Conservation (phyloP, 2,797 vertebrate genomes). For the Melanotaenia boesemani region DNA sequence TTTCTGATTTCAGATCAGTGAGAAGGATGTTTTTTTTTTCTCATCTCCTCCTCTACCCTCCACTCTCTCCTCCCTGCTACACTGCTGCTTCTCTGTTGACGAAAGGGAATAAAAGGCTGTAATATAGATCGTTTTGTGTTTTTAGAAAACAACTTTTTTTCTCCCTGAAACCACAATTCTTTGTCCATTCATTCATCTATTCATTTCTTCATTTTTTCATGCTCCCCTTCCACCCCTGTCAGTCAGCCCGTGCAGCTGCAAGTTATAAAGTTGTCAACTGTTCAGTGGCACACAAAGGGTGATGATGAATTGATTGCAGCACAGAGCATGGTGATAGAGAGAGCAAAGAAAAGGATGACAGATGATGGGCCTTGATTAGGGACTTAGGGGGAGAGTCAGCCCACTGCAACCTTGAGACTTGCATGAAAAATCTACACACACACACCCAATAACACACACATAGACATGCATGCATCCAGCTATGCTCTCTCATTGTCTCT, state of each 20-base stretch:
- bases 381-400: slow-evolving; percentile 91
- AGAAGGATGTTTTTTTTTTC: slow-evolving; percentile 79
- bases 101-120: slow-evolving; percentile 76
- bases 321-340: slow-evolving; percentile 88
- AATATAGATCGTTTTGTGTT: slow-evolving; percentile 81
- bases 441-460: slow-evolving; percentile 9
- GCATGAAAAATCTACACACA: slow-evolving; percentile 83
- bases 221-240: slow-evolving; percentile 77
- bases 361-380: slow-evolving; percentile 90
- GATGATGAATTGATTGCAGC: slow-evolving; percentile 96
- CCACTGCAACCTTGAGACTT: slow-evolving; percentile 95
- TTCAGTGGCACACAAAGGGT: slow-evolving; percentile 91
- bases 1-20: slow-evolving; percentile 91
- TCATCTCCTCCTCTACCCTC: slow-evolving; percentile 39
- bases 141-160: slow-evolving; percentile 82
- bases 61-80: slow-evolving; percentile 61
- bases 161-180: slow-evolving; percentile 72
- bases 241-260: slow-evolving; percentile 87
- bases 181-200: slow-evolving; percentile 83
- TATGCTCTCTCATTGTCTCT: slow-evolving; percentile 73
- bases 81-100: slow-evolving; percentile 74
- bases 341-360: slow-evolving; percentile 90
- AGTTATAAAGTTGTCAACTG: slow-evolving; percentile 93
- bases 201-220: slow-evolving; percentile 78
- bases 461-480: slow-evolving; percentile 34